phyloP scores from a whole-genome alignment of 2,797 vertebrate genomes.

The Sylvilagus floridanus region DNA sequence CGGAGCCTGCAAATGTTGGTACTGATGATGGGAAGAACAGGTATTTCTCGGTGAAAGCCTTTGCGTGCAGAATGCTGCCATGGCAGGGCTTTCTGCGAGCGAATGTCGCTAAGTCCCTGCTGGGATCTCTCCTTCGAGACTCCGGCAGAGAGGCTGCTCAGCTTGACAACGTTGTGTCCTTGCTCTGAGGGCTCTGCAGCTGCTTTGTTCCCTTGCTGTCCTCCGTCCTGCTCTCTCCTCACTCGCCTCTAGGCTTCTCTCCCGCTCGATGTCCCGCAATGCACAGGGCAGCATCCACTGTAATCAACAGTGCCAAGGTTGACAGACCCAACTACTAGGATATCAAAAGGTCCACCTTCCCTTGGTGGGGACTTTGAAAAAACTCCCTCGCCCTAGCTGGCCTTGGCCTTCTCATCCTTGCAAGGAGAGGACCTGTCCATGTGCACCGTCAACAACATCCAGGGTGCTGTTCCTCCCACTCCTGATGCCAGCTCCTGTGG shows the following conservation, averaged over 20 bases:
- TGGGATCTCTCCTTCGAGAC: background rate
- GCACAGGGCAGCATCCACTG: background rate
- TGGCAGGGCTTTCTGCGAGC: background rate
- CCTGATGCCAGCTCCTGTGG: background rate
- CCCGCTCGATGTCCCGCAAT: background rate
- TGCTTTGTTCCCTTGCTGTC: background rate
- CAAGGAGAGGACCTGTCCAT: fast-evolving
- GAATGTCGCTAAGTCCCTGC: too few relatives aligned
- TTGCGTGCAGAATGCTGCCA: too few relatives aligned
- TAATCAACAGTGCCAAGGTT: too few relatives aligned
- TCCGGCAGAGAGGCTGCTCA: background rate
- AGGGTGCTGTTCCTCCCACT: background rate
- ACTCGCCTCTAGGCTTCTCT: background rate
- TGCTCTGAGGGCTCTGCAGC: fast-evolving
- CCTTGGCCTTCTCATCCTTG: background rate
- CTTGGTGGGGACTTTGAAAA: background rate
- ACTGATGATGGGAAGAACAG: background rate
- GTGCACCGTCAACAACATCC: fast-evolving
- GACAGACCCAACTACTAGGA: background rate
- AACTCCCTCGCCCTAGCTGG: background rate
- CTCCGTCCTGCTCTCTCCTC: fast-evolving
- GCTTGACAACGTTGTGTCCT: background rate
- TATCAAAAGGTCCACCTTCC: background rate
- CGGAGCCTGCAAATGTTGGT: background rate
- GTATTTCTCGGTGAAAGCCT: background rate